These are phyloP conservation scores for Standfussiana lucernea DNA, from an alignment of 2,888 invertebrate genomes.

Conservation along the genomic window DNA sequence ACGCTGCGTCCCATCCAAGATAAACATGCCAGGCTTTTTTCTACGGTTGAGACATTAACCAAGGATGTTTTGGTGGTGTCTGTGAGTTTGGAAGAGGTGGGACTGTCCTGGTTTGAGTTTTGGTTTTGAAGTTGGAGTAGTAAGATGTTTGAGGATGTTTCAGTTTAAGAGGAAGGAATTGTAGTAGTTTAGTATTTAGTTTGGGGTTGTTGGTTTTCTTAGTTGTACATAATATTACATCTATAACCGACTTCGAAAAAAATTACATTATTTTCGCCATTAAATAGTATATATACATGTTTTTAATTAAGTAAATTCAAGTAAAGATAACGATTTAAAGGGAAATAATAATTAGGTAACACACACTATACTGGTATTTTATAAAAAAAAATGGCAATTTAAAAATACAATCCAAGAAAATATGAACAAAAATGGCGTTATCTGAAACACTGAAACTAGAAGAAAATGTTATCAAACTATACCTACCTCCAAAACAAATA, in stretches of 20 bases:
- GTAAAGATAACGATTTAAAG: not conserved
- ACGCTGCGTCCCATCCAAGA: conserved; percentile 84
- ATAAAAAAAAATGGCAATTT: not conserved
- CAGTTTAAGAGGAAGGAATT: fast-evolving
- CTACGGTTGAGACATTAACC: conserved; percentile 90
- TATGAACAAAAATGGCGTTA: not conserved
- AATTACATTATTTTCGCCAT: not conserved
- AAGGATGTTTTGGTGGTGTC: conserved; percentile 85
- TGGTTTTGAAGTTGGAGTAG: not conserved
- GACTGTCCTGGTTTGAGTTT: conserved; percentile 56
- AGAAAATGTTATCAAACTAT: no score
- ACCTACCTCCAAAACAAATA: no score
- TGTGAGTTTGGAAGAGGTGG: conserved; percentile 57
- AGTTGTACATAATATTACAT: not conserved
- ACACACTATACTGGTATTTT: not conserved
- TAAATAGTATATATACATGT: not conserved
- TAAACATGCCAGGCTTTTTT: conserved; percentile 90
- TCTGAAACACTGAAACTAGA: no score
- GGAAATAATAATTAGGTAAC: not conserved
- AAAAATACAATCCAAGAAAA: not conserved
- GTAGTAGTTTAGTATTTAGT: not conserved
- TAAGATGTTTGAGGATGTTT: not conserved
- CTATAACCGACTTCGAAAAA: not conserved
- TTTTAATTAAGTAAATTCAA: not conserved
- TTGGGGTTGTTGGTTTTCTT: not conserved